Conservation (phyloP, 2,888 invertebrate species). For the Corbicula japonica region DNA sequence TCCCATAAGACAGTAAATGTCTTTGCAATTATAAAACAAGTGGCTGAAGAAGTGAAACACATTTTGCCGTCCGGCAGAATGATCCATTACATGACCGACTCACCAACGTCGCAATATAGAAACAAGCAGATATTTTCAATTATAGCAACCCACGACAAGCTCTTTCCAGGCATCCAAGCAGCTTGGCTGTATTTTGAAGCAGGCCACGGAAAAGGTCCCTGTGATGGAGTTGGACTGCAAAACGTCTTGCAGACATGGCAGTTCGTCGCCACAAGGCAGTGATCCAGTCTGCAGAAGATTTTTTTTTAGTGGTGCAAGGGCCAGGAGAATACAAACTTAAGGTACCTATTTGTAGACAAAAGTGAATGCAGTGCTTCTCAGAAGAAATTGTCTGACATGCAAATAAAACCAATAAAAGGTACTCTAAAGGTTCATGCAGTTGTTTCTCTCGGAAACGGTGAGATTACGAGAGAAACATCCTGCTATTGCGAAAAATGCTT, state of each 20-base stretch:
- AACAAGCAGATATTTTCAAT: slow-evolving; percentile 26
- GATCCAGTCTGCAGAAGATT: slow-evolving; percentile 23
- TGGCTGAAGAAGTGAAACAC: slow-evolving; percentile 5
- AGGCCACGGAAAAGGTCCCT: no score
- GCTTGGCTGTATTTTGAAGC: slow-evolving; percentile 24
- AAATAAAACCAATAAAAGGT: slow-evolving; percentile 13
- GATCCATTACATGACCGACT: slow-evolving; percentile 33
- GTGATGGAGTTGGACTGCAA: not conserved
- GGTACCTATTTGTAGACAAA: slow-evolving; percentile 3
- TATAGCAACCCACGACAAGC: slow-evolving; percentile 13
- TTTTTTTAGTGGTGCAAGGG: slow-evolving; percentile 1
- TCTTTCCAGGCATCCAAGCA: slow-evolving; percentile 16
- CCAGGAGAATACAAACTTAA: not conserved
- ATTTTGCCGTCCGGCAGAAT: slow-evolving; percentile 8
- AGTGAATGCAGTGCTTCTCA: not conserved
- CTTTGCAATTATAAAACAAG: slow-evolving; percentile 17
- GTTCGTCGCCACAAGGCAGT: slow-evolving; percentile 5
- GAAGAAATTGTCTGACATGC: not conserved
- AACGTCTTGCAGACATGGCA: slow-evolving; percentile 23
- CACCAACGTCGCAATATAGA: slow-evolving; percentile 35
- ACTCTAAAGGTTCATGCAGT: slow-evolving; percentile 22
- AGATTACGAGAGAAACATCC: slow-evolving; percentile 14
- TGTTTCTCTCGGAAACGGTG: not conserved
- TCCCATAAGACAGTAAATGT: slow-evolving; percentile 19
- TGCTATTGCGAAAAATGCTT: slow-evolving; percentile 21